Base-by-base conservation (phyloP, 2,797 vertebrate species). In the Petrocephalus sullivani region DNA sequence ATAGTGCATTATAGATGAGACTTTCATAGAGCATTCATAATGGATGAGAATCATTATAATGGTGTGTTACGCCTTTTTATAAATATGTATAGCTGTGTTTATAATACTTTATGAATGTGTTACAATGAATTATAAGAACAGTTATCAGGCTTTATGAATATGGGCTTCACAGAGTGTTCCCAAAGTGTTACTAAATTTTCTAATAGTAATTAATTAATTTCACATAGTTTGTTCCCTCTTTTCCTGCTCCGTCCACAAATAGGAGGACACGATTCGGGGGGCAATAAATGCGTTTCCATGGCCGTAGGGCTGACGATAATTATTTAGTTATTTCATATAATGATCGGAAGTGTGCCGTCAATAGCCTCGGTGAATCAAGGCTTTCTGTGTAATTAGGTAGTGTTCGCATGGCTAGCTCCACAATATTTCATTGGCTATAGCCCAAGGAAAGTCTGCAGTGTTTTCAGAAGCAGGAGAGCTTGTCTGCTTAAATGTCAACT, bases 361-460 rank as follows among this genome's bases (percentile, higher is more conserved):
- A 78, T 78, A 46, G 4, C 49, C 21, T 83, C 3, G n/a, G 81
- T 53, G 81, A 54, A 83, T 51, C 51, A 4, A 83, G 8, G n/a
- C n/a, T 83, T 54, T 83, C 49, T 83, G 46, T 83, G n/a, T 83
- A 83, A 83, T 83, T 83, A 83, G 49, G 8, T 53, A 51, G n/a
- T 54, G n/a, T n/a, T 23, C 46, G 46, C 81, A 83, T 83, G 71
- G 71, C 33, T 78, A 78, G 7, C 71, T 78, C 37, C 41, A 46
- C 71, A 78, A 78, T 46, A 78, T 78, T 78, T 78, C n/a, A 51
- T 53, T 83, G 81, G 49, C 46, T 83, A 83, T 83, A 83, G n/a
- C 81, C 81, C 81, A 83, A 46, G 49, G 49, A 83, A 83, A 83
- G 49, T 54, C 81, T 83, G 12, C 81, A n/a, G 9, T 23, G n/a